Conservation (phyloP, 1,140 invertebrate genomes). For the Lasaia peninsularis region DNA sequence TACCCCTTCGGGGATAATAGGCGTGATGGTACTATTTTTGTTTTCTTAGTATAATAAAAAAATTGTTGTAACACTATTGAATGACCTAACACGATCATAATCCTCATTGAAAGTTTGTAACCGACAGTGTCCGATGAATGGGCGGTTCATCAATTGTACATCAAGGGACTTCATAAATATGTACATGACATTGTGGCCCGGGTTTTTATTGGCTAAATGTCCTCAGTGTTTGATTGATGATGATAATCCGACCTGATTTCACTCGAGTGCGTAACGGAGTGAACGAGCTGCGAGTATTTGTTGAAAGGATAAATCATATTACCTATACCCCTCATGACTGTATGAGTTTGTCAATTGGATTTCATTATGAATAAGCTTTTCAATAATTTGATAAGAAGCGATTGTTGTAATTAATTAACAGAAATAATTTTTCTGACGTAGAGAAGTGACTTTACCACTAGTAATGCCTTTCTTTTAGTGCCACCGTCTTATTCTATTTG, state of each 20-base stretch:
- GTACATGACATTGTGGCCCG: conserved; percentile 58
- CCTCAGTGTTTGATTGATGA: conserved; percentile 60
- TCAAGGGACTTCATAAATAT: conserved; percentile 69
- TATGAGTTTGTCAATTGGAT: neutral
- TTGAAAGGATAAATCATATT: conserved; percentile 1
- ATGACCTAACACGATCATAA: neutral
- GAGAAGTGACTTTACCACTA: too few relatives aligned
- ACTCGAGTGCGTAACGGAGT: conserved; percentile 33
- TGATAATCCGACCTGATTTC: conserved; percentile 50
- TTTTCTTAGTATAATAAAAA: too few relatives aligned
- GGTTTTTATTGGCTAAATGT: conserved; percentile 58
- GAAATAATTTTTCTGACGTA: too few relatives aligned
- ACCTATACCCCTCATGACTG: neutral
- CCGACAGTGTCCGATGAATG: conserved; percentile 48
- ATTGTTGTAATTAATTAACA: too few relatives aligned
- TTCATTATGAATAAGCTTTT: neutral
- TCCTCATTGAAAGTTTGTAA: neutral
- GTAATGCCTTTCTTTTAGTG: too few relatives aligned
- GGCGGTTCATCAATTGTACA: conserved; percentile 54
- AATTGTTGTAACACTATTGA: neutral
- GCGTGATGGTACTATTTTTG: too few relatives aligned
- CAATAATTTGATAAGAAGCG: too few relatives aligned
- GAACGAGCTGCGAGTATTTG: neutral
- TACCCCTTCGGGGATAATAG: too few relatives aligned
- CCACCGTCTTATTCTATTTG: too few relatives aligned